A percentile compares a stretch with the other conserved stretches of the same genome.
Evolutionary conservation across 1,140 invertebrate genomes (phyloP).

Genomic region (Drosophila takahashii): DNA sequence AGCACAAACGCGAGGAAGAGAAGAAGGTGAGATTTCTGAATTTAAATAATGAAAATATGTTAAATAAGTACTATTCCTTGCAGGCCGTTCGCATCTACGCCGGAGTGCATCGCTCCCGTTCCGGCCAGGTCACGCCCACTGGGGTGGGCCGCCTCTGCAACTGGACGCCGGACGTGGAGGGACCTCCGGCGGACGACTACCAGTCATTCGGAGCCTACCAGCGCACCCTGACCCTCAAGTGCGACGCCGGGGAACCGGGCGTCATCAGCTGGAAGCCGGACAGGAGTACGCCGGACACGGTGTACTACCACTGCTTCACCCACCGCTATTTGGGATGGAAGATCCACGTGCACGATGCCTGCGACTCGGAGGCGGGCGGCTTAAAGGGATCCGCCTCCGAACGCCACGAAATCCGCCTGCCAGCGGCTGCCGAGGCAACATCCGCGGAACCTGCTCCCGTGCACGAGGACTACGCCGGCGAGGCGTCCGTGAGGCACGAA

Average conservation of each 20-base stretch:
- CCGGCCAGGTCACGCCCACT: conserved; percentile 89
- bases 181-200: conserved; percentile 91
- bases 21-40: conserved; percentile 87
- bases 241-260: conserved; percentile 93
- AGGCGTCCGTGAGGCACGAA: conserved; percentile 88
- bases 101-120: conserved; percentile 89
- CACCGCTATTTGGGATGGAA: conserved; percentile 97
- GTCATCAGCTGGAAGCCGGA: conserved; percentile 95
- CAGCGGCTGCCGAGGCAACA: conserved; percentile 5
- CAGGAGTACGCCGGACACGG: conserved; percentile 93
- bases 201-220: conserved; percentile 95
- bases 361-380: conserved; percentile 87
- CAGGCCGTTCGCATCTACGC: conserved; percentile 93
- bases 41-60: background rate
- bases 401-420: conserved; percentile 84
- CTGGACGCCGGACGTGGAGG: conserved; percentile 91
- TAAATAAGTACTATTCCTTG: conserved; percentile 6
- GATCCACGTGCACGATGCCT: conserved; percentile 94
- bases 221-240: conserved; percentile 91
- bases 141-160: conserved; percentile 93
- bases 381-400: conserved; percentile 85
- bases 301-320: conserved; percentile 98
- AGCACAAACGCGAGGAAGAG: conserved; percentile 93
- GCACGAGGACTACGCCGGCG: conserved; percentile 86
- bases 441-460: conserved; percentile 59